Evolutionary conservation across 2,888 invertebrate genomes (phyloP).

Genomic region (Disparrhopalites patrizii): DNA sequence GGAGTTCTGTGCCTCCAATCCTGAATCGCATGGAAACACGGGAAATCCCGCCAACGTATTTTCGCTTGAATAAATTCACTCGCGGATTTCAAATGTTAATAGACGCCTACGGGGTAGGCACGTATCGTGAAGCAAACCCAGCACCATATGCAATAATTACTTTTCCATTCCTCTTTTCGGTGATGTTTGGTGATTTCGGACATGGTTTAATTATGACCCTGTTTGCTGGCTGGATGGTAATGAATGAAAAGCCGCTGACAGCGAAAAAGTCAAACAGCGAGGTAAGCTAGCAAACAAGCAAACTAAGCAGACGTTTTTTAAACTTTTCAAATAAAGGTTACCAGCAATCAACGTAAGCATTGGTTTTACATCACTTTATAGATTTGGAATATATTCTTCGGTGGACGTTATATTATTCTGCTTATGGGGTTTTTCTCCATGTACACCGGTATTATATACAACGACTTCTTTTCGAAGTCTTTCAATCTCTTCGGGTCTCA

Average conservation of each 20-base stretch:
- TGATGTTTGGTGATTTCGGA: slow-evolving; percentile 98
- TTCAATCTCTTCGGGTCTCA: slow-evolving; percentile 90
- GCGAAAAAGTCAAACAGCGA: slow-evolving; percentile 67
- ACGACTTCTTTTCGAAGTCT: slow-evolving; percentile 95
- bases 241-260: slow-evolving; percentile 85
- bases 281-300: slow-evolving; percentile 48
- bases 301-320: not conserved
- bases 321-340: not conserved
- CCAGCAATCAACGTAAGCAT: not conserved
- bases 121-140: slow-evolving; percentile 49
- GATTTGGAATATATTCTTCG: slow-evolving; percentile 98
- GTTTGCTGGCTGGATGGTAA: slow-evolving; percentile 91
- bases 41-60: slow-evolving; percentile 91
- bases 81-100: slow-evolving; percentile 90
- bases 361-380: slow-evolving; percentile 51
- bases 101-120: slow-evolving; percentile 93
- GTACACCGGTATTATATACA: slow-evolving; percentile 94
- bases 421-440: slow-evolving; percentile 97
- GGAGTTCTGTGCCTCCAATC: slow-evolving; percentile 93
- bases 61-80: slow-evolving; percentile 94
- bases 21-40: slow-evolving; percentile 88
- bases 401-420: slow-evolving; percentile 93
- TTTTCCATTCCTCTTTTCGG: slow-evolving; percentile 94
- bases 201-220: slow-evolving; percentile 88
- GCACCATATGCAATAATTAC: slow-evolving; percentile 96